Evolutionary conservation across 2,113 vertebrate species (phyloP), one percentile per base, ranked within the genome.

Genomic region (Stigmatopora argus): DNA sequence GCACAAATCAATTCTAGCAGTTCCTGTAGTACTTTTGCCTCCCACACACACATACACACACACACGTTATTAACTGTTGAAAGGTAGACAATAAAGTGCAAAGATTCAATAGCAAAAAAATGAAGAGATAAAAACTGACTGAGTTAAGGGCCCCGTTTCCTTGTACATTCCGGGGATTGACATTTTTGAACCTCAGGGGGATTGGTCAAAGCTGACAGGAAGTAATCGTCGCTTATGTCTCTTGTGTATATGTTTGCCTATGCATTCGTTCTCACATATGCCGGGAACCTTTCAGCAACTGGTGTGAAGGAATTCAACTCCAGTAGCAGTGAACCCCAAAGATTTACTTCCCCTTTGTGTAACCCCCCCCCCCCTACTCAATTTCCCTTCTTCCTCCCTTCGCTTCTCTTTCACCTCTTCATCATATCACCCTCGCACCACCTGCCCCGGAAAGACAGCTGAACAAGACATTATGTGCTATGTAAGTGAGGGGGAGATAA

Each of bases 271-370:
- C 71, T 47, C 71, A 76, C 67, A 63, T 64, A 4, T 58, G 73
- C 63, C 67, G 65, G 62, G 57, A 72, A 69, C 71, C 73, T 82
- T 76, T 82, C 79, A 83, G 68, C 77, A 84, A 79, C 74, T 73
- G 80, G 74, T 85, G 82, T 85, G 74, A 78, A 78, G 79, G 85
- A 87, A 90, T 83, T 72, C 64, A 75, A 76, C 71, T 73, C 74
- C 67, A 75, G 77, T 57, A 64, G 71, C 51, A 13, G 66, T 62
- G 74, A 77, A 69, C 75, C 63, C 65, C 68, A 65, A 64, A 69
- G 64, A 75, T 78, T 73, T 56, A 56, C 73, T 52, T 67, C 62
- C 59, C 67, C 19, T 46, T 44, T 61, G 34, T 58, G 26, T 41
- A 55, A 51, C 14, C 48, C 65, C 65, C 8, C 14, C 48, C 65